Percentiles rank a stretch among this genome's conserved stretches.
These are phyloP conservation scores for Zootoca vivipara DNA, from an alignment of 2,113 vertebrate species.

Conservation along the genomic window DNA sequence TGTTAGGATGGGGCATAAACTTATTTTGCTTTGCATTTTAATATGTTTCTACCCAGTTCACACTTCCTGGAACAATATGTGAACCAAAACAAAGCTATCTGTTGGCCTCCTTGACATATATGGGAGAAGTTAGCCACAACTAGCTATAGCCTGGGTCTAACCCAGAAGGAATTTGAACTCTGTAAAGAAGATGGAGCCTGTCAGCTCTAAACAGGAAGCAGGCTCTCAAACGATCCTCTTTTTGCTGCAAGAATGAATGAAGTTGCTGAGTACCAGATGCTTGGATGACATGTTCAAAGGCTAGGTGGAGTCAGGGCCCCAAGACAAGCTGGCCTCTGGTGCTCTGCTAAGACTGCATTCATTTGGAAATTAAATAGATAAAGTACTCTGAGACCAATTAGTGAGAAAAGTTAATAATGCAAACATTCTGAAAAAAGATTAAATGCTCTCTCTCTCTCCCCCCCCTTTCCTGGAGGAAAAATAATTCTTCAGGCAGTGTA, in stretches of 20 bases:
- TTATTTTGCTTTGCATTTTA: too few relatives aligned
- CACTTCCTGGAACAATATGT: too few relatives aligned
- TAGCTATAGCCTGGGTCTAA: neutral
- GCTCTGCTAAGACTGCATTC: neutral
- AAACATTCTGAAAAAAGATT: conserved; percentile 7
- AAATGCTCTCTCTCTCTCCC: neutral
- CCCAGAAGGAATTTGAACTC: neutral
- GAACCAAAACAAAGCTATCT: too few relatives aligned
- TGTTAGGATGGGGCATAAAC: too few relatives aligned
- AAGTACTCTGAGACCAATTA: conserved; percentile 29
- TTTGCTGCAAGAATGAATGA: neutral
- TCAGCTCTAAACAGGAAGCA: neutral
- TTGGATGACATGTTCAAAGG: conserved; percentile 2
- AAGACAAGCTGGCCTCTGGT: neutral
- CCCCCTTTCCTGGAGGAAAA: neutral
- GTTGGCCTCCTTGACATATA: too few relatives aligned
- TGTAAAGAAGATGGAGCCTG: neutral
- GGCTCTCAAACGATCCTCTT: neutral
- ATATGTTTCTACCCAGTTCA: too few relatives aligned
- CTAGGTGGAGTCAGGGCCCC: neutral
- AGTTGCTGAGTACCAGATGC: neutral
- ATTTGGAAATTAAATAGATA: neutral
- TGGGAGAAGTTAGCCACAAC: neutral
- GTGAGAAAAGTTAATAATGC: conserved; percentile 16
- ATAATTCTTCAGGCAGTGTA: neutral